Evolutionary conservation across 1,140 invertebrate genomes (phyloP), one percentile per base, ranked within the genome.

Genomic region (Drosophila busckii): DNA sequence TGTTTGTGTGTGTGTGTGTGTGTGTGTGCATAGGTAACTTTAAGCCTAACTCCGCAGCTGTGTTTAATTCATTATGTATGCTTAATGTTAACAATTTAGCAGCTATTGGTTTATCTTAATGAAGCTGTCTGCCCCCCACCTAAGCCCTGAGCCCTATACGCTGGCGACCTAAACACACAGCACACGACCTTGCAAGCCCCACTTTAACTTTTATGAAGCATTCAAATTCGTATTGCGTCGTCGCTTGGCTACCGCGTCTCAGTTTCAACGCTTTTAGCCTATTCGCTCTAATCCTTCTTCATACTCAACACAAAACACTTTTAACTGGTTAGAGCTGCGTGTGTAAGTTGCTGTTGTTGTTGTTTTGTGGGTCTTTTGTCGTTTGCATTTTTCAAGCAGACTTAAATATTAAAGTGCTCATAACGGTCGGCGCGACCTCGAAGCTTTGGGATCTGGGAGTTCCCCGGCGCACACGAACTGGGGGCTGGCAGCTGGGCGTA

Each of bases 101-200:
- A 82, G 69, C 75, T 82, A 82, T 82, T 82, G 75, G 75, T 82
- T 82, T 82, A 82, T 82, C 75, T 75, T 82, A 82, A 82, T 82
- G 75, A 82, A 82, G 75, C 75, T 65, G 75, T 82, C 69, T 82
- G 75, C 60, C 56, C 38, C 70, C 50, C 44, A 28, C 53, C 45
- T 50, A 44, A 15, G 23, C 56, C 28, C 34, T 60, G 50, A 44
- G 26, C 52, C 44, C n/a, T n/a, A n/a, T n/a, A n/a, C 3, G 53
- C 10, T 22, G 55, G 29, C 62, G 42, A 46, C 73, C 56, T 54
- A 71, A 80, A 67, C 59, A 71, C 56, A 59, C 56, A 23, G 4
- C 60, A 58, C 71, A 78, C 62, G 62, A 66, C 69, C 56, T 70
- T 67, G 29, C 53, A 59, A 46, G 60, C 45, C 53, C 49, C 56